A percentile compares a stretch with the other conserved stretches of the same genome.
Evolutionary conservation across 2,113 vertebrate species (phyloP).

Genomic region (Melanerpes formicivorus): DNA sequence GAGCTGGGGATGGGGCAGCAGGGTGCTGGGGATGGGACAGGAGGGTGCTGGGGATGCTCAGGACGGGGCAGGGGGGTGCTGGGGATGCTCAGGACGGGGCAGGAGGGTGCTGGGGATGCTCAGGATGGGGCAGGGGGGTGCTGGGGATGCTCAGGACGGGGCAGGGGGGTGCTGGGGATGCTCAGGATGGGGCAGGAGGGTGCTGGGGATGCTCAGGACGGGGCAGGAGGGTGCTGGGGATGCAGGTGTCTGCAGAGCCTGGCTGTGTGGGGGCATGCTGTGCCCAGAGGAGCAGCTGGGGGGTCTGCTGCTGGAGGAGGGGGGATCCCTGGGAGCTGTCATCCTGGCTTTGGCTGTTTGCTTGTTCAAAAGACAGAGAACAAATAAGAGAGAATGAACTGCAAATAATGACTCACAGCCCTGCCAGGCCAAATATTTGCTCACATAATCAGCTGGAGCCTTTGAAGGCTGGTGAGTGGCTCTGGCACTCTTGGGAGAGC

Average conservation of each 20-base stretch:
- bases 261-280: background rate
- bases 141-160: too few species aligned
- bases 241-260: background rate
- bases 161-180: too few species aligned
- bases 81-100: too few species aligned
- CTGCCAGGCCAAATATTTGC: conserved; percentile 56
- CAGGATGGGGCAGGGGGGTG: too few species aligned
- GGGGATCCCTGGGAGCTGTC: background rate
- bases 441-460: background rate
- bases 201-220: too few species aligned
- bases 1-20: too few species aligned
- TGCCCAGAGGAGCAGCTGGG: background rate
- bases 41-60: too few species aligned
- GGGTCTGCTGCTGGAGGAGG: background rate
- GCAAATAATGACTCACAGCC: conserved; percentile 61
- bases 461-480: background rate
- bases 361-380: conserved; percentile 65
- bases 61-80: too few species aligned
- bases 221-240: too few species aligned
- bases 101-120: too few species aligned
- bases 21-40: too few species aligned
- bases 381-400: conserved; percentile 68
- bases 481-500: fast-evolving
- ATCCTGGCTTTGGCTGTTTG: background rate
- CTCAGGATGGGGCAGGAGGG: too few species aligned